Evolutionary conservation across 1,140 invertebrate genomes (phyloP), one percentile per base, ranked within the genome.

Genomic region (Pomacea maculata): DNA sequence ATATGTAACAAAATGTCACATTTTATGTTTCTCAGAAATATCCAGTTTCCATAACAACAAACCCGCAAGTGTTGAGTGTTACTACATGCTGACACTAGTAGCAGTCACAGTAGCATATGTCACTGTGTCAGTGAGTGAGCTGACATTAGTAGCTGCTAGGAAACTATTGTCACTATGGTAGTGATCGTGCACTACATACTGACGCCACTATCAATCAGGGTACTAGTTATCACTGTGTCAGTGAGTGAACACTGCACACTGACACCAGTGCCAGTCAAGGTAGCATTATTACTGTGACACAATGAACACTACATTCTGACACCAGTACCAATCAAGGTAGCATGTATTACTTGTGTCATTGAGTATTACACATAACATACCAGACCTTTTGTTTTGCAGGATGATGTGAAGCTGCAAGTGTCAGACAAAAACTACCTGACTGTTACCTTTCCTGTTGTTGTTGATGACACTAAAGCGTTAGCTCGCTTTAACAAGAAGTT

Each of bases 1-100:
- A 25, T 25, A 25, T 25, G 25, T 25, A 25, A 0, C 25, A 25
- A 25, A 25, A 25, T 25, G 0, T 25, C 0, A 25, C 0, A 25
- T 52, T 65, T 71, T 78, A 73, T 70, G 81, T 73, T 52, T 72
- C 83, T 84, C 78, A 8, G n/a, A 54, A 11, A 78, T 83, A 54
- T 61, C 77, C n/a, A 14, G 78, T 85, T 11, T 79, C 85, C n/a
- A 85, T 90, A 14, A 87, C 88, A 19, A 89, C 90, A 75, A 89
- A 87, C 82, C 86, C 87, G 7, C 84, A 87, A 73, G 85, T 90
- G 9, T 72, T 90, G 70, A 80, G 71, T 83, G 89, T 25, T 25
- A 25, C n/a, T n/a, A 25, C 25, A 25, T 25, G 25, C n/a, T n/a
- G n/a, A n/a, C n/a, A n/a, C n/a, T n/a, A 25, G 25, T 25, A 25